Evolutionary conservation across 2,888 invertebrate species (phyloP).

Genomic region (Cotesia congregata): DNA sequence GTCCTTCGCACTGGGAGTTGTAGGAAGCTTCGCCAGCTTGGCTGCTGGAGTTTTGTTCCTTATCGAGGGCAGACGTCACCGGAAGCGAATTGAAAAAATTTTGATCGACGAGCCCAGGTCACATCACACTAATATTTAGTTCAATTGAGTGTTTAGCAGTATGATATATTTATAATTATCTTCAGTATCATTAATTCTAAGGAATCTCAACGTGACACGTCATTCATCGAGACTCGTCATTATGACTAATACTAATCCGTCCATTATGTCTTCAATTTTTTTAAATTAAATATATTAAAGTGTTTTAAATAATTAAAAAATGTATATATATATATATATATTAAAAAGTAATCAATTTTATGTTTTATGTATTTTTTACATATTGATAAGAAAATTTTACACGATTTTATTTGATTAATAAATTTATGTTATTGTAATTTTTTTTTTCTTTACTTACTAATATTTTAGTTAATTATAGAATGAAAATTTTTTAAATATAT

Average conservation of each 20-base stretch:
- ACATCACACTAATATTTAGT: slow-evolving; percentile 80
- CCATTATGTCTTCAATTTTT: background rate
- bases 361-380: background rate
- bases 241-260: background rate
- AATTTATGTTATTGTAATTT: no score
- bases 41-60: slow-evolving; percentile 86
- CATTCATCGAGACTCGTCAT: background rate
- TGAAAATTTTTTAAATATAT: no score
- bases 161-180: background rate
- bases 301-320: background rate
- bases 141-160: background rate
- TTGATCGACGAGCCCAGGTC: slow-evolving; percentile 78
- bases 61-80: slow-evolving; percentile 85
- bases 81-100: slow-evolving; percentile 80
- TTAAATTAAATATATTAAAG: background rate
- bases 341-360: background rate
- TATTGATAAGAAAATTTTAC: background rate
- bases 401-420: no score
- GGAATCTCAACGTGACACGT: background rate
- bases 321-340: background rate
- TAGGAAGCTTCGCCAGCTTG: slow-evolving; percentile 83
- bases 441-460: no score
- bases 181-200: background rate
- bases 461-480: no score
- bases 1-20: slow-evolving; percentile 89